Base-by-base conservation (phyloP, 2,797 vertebrate genomes). In the Acanthornis magna region DNA sequence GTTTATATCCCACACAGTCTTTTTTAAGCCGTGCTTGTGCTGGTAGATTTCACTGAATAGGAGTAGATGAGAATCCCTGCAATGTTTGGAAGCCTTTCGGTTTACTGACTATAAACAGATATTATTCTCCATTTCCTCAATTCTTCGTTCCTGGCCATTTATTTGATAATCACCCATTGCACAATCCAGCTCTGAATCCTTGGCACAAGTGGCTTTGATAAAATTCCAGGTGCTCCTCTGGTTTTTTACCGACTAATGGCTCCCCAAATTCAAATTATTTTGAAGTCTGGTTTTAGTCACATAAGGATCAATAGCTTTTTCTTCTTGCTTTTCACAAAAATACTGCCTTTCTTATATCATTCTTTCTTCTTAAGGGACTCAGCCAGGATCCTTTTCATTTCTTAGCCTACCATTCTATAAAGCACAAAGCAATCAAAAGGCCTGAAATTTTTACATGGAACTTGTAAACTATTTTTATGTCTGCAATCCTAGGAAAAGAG, bases 241-340 rank as follows among this genome's bases (percentile, higher is more conserved):
- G 0, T 26, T 84, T 66, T 92, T 92, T 50, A 92, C 30, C 26
- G 85, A 30, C 9, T 75, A 84, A 81, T 34, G 29, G 27, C n/a
- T 94, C 51, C 47, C 18, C n/a, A 88, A 40, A 79, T 85, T 77
- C 65, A 66, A 42, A 66, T 45, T 5, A 65, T 78, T 85, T 72
- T 66, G 47, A 93, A 93, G 61, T 67, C 76, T 88, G 16, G 14
- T 79, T 95, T 95, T 77, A 92, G 63, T 93, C 48, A 68, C 54
- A 73, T 58, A 79, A 50, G 42, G 61, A 75, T 72, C 19, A 66
- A 70, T 70, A 95, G 10, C 2, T 65, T 78, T 77, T 5, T 45
- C 27, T 20, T 93, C 36, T 73, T 76, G 32, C 15, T 89, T 82
- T 90, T 73, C 34, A 43, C 10, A 18, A 81, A 94, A 91, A 54